Evolutionary conservation across 2,888 invertebrate genomes (phyloP).

Genomic region (Malthinus flaveolus): DNA sequence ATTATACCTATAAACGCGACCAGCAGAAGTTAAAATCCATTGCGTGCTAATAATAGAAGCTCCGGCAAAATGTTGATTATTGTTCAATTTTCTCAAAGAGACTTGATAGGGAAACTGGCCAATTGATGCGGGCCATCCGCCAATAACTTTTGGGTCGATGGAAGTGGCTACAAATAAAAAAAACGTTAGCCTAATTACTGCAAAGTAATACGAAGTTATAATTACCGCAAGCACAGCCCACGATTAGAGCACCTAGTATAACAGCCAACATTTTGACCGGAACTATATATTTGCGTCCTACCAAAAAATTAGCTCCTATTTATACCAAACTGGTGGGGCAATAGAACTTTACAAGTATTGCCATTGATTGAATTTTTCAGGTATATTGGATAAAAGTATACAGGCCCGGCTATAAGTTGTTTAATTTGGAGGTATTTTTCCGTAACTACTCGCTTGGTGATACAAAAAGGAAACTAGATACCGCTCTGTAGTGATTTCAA

Average conservation of each 20-base stretch:
- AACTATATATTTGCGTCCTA: too few species aligned
- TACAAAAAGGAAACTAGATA: too few species aligned
- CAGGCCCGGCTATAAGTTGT: too few species aligned
- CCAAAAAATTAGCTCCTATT: too few species aligned
- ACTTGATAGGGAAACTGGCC: conserved; percentile 54
- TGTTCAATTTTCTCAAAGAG: conserved; percentile 47
- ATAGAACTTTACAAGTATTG: too few species aligned
- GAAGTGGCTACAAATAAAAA: not conserved
- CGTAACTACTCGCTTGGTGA: too few species aligned
- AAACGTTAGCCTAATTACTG: not conserved
- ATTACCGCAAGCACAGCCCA: not conserved
- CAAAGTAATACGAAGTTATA: not conserved
- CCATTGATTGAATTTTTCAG: too few species aligned
- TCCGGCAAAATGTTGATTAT: conserved; percentile 54
- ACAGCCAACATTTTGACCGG: not conserved
- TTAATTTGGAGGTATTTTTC: too few species aligned
- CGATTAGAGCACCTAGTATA: not conserved
- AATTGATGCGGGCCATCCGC: conserved; percentile 53
- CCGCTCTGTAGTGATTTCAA: too few species aligned
- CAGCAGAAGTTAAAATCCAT: conserved; percentile 57
- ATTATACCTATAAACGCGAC: conserved; percentile 55
- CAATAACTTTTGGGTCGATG: conserved; percentile 50
- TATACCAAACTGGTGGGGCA: too few species aligned
- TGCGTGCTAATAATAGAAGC: conserved; percentile 53
- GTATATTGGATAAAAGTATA: too few species aligned